These are phyloP conservation scores for Stenichneumon culpator DNA, from an alignment of 2,888 invertebrate species.

Conservation along the genomic window DNA sequence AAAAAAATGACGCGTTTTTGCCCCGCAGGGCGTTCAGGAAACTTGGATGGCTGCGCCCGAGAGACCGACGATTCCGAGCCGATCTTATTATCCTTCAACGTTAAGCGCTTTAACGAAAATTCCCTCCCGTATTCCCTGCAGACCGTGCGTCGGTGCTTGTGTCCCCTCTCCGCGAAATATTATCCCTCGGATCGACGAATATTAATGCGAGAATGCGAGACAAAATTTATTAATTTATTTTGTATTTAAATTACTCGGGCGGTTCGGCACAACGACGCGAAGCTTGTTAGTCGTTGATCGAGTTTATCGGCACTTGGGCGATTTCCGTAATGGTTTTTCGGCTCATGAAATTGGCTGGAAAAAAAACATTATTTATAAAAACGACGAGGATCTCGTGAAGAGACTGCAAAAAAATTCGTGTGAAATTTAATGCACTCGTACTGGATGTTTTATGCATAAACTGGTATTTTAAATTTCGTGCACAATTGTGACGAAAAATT, in stretches of 20 bases:
- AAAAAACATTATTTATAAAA: too few species aligned
- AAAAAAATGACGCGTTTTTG: conserved; percentile 37
- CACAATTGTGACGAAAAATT: too few species aligned
- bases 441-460: too few species aligned
- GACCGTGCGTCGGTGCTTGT: neutral
- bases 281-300: neutral
- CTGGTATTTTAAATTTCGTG: too few species aligned
- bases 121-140: conserved; percentile 48
- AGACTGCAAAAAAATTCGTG: too few species aligned
- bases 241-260: neutral
- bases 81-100: conserved; percentile 69
- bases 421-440: too few species aligned
- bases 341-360: neutral
- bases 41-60: conserved; percentile 65
- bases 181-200: conserved; percentile 47
- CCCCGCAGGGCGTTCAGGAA: conserved; percentile 61
- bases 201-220: conserved; percentile 13
- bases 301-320: neutral
- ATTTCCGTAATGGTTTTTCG: neutral
- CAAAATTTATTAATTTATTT: neutral
- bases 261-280: neutral
- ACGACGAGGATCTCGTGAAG: neutral
- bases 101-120: conserved; percentile 71
- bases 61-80: conserved; percentile 57
- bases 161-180: conserved; percentile 54